Evolutionary conservation across 2,797 vertebrate species (phyloP).

Genomic region (Luscinia megarhynchos): DNA sequence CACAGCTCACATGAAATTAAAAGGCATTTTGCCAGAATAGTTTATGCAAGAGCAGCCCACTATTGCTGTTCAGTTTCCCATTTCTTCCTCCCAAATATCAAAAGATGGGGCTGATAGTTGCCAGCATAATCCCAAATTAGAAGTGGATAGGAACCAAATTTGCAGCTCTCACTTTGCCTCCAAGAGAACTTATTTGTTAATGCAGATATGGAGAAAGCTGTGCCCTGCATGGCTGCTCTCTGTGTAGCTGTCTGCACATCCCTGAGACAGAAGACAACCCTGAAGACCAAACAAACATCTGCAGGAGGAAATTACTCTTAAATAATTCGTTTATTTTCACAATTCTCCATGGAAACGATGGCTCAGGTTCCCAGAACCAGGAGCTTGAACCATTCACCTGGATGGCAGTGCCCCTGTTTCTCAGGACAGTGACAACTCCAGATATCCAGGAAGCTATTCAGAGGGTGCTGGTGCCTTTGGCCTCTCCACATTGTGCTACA

Average conservation of each 20-base stretch:
- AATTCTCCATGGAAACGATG: accelerated
- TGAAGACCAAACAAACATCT: not conserved
- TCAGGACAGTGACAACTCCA: not conserved
- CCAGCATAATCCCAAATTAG: not conserved
- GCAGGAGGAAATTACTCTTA: not conserved
- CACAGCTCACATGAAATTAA: conserved; percentile 41
- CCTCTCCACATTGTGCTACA: not conserved
- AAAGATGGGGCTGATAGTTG: not conserved
- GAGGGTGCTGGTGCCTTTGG: not conserved
- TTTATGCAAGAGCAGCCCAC: conserved; percentile 31
- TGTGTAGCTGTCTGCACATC: not conserved
- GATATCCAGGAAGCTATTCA: not conserved
- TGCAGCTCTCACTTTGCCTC: not conserved
- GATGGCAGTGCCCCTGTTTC: not conserved
- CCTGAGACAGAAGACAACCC: not conserved
- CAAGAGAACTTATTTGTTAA: not conserved
- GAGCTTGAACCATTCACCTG: not conserved
- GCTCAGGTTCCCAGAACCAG: not conserved
- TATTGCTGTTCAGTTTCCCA: not conserved
- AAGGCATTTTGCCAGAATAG: conserved; percentile 46
- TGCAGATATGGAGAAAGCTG: not conserved
- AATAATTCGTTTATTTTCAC: not conserved
- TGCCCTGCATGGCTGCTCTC: not conserved
- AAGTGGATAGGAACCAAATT: not conserved
- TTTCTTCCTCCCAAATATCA: conserved; percentile 6